Conservation (phyloP, 1,140 invertebrate genomes). For the Lanistes nyassanus region DNA sequence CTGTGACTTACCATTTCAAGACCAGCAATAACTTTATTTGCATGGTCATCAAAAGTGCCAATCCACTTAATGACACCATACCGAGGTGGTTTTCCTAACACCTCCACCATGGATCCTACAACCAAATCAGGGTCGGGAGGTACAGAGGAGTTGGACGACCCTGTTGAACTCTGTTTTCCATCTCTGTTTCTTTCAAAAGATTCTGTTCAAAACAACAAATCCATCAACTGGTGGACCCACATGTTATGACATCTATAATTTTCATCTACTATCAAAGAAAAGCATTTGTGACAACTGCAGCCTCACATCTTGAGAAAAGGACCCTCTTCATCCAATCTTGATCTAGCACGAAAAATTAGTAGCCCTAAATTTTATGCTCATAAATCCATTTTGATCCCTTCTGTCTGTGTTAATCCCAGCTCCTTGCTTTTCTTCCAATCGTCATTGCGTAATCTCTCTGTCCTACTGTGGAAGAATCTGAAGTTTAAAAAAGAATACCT, state of each 20-base stretch:
- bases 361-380: too few species aligned
- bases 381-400: too few species aligned
- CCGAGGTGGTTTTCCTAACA: slow-evolving; percentile 62
- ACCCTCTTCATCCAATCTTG: too few species aligned
- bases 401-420: too few species aligned
- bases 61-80: slow-evolving; percentile 89
- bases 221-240: background rate
- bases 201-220: slow-evolving; percentile 1
- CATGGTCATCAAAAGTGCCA: slow-evolving; percentile 71
- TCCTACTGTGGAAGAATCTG: too few species aligned
- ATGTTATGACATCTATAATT: too few species aligned
- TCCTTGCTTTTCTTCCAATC: too few species aligned
- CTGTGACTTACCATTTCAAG: slow-evolving; percentile 73
- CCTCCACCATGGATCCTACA: slow-evolving; percentile 69
- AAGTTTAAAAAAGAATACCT: slow-evolving; percentile 3
- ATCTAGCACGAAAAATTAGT: too few species aligned
- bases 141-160: slow-evolving; percentile 3
- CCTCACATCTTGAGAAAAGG: too few species aligned
- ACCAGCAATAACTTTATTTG: slow-evolving; percentile 73
- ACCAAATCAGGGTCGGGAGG: slow-evolving; percentile 61
- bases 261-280: too few species aligned
- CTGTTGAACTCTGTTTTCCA: slow-evolving; percentile 16
- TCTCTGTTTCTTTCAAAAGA: slow-evolving; percentile 13
- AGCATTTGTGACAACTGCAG: too few species aligned
- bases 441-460: too few species aligned